Base-by-base conservation (phyloP, 2,797 vertebrate species). In the Eupleurogrammus muticus region DNA sequence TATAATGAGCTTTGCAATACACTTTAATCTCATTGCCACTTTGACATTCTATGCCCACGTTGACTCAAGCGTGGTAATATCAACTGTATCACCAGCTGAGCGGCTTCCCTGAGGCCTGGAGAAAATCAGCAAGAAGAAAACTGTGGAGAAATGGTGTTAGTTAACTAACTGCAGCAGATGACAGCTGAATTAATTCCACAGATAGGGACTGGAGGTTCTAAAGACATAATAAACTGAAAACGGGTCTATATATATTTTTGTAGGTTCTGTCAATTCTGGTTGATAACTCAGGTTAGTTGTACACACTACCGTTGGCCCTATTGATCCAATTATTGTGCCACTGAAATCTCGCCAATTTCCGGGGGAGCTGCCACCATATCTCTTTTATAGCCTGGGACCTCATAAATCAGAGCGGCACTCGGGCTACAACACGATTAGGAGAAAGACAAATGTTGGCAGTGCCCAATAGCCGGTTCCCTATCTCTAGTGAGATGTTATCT, bases 301-400 rank as follows among this genome's bases (percentile, higher is more conserved):
- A 61, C 61, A 61, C 28, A 51, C 17, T 20, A 4, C 62, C 47
- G 9, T 9, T 73, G 49, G 48, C 64, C 10, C 42, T 35, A 62
- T 14, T 69, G 28, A 64, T 79, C 75, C 78, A 80, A 89, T 81
- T 87, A 90, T 36, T 54, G 17, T 17, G 9, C 7, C 21, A 54
- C 24, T 51, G 56, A 72, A 63, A 75, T 49, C 21, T 38, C 19
- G 23, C 47, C 13, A 32, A 55, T 51, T 69, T 34, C 64, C 70
- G 28, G 9, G 50, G 66, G 54, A 55, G 64, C 68, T 14, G 55
- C 34, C 61, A 48, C 62, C 20, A 21, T 28, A 52, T 72, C 65
- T 88, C 54, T 70, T 79, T 73, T 67, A 75, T 52, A 69, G 40
- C 16, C 53, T 24, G 47, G 14, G 48, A 57, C 32, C 23, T 60